Conservation (phyloP, 2,888 invertebrate species). For the Lathronympha strigana region DNA sequence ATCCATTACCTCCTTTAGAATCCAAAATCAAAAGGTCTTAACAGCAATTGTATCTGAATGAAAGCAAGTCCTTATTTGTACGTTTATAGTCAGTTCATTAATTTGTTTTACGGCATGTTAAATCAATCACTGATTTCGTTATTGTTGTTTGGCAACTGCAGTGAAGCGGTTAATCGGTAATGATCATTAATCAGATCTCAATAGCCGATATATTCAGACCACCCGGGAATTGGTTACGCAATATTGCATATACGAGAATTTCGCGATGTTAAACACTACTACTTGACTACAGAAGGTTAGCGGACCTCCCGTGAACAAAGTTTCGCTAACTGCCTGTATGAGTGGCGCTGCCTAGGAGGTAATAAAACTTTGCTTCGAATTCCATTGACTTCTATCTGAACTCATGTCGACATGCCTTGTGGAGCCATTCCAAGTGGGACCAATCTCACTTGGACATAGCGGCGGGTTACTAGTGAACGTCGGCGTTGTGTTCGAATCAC, state of each 20-base stretch:
- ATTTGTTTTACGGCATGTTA: slow-evolving; percentile 20
- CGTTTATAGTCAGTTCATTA: slow-evolving; percentile 18
- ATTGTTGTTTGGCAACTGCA: slow-evolving; percentile 35
- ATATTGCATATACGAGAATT: slow-evolving; percentile 12
- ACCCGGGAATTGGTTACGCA: slow-evolving; percentile 13
- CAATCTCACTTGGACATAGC: too few relatives aligned
- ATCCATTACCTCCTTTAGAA: not conserved
- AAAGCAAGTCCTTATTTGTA: not conserved
- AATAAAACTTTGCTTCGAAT: too few relatives aligned
- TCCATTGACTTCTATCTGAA: too few relatives aligned
- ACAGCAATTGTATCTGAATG: not conserved
- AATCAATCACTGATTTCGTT: slow-evolving; percentile 36
- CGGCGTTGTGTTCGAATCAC: too few relatives aligned
- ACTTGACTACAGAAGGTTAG: not conserved
- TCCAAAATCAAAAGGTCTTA: not conserved
- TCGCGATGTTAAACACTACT: not conserved
- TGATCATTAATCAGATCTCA: not conserved
- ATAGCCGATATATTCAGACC: slow-evolving; percentile 2
- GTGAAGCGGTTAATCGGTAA: slow-evolving; percentile 25
- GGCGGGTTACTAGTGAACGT: too few relatives aligned
- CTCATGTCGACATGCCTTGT: too few relatives aligned
- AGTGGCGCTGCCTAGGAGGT: too few relatives aligned
- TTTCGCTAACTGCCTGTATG: too few relatives aligned
- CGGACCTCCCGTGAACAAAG: not conserved
- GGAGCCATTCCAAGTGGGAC: too few relatives aligned